phyloP scores from a whole-genome alignment of 2,113 vertebrate species.

The Nothoprocta perdicaria region DNA sequence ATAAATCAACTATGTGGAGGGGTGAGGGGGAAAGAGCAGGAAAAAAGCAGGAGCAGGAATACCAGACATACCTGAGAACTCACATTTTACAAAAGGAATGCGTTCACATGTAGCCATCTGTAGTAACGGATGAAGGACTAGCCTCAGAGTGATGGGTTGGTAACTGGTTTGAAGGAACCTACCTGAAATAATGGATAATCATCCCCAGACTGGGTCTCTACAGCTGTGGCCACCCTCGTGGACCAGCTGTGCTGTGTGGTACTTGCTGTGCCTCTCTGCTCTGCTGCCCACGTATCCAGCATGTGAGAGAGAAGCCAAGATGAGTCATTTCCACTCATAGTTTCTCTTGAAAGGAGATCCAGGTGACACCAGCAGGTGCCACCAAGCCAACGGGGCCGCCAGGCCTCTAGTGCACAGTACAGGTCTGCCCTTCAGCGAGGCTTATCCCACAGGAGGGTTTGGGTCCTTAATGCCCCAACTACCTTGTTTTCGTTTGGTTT shows the following conservation, averaged over 20 bases:
- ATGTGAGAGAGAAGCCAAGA: background rate
- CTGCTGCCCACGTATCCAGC: background rate
- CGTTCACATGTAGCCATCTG: background rate
- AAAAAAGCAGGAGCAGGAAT: background rate
- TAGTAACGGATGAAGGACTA: background rate
- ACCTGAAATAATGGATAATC: background rate
- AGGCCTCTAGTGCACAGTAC: background rate
- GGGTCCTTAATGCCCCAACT: background rate
- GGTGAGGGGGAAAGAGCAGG: accelerated
- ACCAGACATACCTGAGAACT: background rate
- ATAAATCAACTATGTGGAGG: background rate
- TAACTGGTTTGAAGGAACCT: background rate
- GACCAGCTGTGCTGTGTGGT: background rate
- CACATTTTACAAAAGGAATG: background rate
- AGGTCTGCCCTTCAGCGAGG: background rate
- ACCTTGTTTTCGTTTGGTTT: background rate
- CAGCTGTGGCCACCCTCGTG: background rate
- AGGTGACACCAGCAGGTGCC: background rate
- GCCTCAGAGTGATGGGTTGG: background rate
- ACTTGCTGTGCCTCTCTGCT: background rate
- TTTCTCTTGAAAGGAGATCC: background rate
- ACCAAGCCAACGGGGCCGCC: background rate
- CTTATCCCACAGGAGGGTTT: background rate
- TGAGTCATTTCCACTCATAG: background rate
- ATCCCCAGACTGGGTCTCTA: background rate